A percentile compares a stretch with the other conserved stretches of the same genome.
Evolutionary conservation across 2,888 invertebrate genomes (phyloP).

Genomic region (Diarsia brunnea): DNA sequence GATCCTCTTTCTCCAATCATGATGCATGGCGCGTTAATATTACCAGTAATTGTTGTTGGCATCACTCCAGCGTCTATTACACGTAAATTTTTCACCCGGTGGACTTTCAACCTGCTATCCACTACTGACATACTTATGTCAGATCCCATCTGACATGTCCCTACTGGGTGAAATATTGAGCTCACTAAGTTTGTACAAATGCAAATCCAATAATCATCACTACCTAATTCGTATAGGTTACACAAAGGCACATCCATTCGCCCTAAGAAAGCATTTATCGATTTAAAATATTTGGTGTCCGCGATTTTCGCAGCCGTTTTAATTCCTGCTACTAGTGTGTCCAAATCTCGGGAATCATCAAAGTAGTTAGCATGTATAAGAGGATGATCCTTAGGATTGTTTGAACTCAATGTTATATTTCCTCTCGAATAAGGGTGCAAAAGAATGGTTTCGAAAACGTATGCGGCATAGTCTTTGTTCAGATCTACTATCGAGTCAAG

Average conservation of each 20-base stretch:
- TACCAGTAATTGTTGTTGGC: background rate
- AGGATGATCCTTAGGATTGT: background rate
- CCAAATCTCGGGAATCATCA: background rate
- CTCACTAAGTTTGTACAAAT: background rate
- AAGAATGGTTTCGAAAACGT: conserved; percentile 84
- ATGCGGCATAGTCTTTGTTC: background rate
- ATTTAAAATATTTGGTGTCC: background rate
- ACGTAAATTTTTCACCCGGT: background rate
- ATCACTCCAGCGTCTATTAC: background rate
- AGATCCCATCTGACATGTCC: background rate
- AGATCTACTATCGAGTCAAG: background rate
- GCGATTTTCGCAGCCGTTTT: background rate
- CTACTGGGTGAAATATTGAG: background rate
- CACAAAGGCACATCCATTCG: background rate
- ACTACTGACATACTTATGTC: background rate
- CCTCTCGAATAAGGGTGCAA: conserved; percentile 73
- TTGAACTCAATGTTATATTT: conserved; percentile 48
- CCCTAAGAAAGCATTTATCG: conserved; percentile 3
- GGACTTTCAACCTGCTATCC: background rate
- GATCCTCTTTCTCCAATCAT: conserved; percentile 6
- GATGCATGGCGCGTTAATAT: background rate
- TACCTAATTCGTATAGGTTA: conserved; percentile 1
- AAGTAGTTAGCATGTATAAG: background rate
- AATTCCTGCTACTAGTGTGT: background rate
- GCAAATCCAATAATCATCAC: background rate